Evolutionary conservation across 2,888 invertebrate species (phyloP), one percentile per base, ranked within the genome.

Genomic region (Pandemis heparana): DNA sequence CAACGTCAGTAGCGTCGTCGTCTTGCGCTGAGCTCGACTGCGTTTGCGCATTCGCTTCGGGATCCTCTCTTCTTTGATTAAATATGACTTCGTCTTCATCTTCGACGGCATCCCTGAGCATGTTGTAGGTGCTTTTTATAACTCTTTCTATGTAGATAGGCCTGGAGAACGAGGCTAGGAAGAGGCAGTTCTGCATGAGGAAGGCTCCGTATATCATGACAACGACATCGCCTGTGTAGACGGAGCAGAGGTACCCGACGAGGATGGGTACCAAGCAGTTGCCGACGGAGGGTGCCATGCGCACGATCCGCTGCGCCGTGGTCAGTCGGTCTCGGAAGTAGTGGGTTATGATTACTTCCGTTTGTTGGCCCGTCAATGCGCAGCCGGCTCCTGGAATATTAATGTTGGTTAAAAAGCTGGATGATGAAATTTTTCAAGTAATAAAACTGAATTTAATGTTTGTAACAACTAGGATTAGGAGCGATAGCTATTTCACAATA

Each of bases 81-180:
- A 95, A 95, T 78, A 96, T 95, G 4, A 95, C 95, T 84, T 95
- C 95, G 78, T 96, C 96, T 18, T 95, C 95, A 66, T 95, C 95
- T 73, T 95, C 95, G 0, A 86, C 90, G 0, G 90, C 91, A 38
- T 92, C 94, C 71, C 92, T 81, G 1, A 94, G 81, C 87, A 92
- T 92, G 77, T 94, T 95, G 77, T 95, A 94, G 0, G 92, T 94
- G 70, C 87, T 86, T 79, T 88, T 85, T n/a, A 95, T 86, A 1
- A 92, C 92, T 75, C 82, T 90, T 79, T 92, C 93, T 70, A 95
- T 92, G 78, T 96, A 96, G 56, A 92, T 82, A 0, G 96, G 96
- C 71, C 96, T 91, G 16, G 92, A 92, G 77, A 95, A 95, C 0
- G 94, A 87, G 0, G 95, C 91, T 70, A 95, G 84, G 78, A 95